A percentile compares a stretch with the other conserved stretches of the same genome.
phyloP scores from a whole-genome alignment of 2,888 invertebrate genomes.

The Lottia scabra region DNA sequence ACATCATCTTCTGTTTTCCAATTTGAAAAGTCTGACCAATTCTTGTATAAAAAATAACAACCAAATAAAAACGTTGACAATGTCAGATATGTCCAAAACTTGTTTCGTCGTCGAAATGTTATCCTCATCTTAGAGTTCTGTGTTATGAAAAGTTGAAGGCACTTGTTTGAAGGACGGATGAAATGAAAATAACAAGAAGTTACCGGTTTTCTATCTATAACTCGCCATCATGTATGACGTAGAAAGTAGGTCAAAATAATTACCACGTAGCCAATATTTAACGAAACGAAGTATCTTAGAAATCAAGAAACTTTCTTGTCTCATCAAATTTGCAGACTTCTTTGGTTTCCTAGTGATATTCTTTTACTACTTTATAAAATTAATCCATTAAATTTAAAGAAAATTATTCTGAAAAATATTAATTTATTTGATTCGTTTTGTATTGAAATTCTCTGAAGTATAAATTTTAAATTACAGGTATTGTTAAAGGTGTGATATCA shows the following conservation, averaged over 20 bases:
- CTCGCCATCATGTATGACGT: neutral
- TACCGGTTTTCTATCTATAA: neutral
- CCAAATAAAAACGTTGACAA: neutral
- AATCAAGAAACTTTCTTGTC: neutral
- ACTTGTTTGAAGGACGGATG: neutral
- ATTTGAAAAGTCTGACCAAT: neutral
- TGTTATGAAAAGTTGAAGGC: too few species aligned
- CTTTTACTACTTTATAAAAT: too few species aligned
- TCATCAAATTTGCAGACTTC: too few species aligned
- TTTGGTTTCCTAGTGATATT: too few species aligned
- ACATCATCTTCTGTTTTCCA: constrained; percentile 6
- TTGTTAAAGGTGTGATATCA: neutral
- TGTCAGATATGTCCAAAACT: neutral
- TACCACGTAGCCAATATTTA: neutral
- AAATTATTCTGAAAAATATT: neutral
- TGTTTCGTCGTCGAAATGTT: neutral
- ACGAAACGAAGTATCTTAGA: neutral
- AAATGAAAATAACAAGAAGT: neutral
- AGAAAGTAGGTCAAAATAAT: neutral
- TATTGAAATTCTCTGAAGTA: neutral
- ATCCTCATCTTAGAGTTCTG: neutral
- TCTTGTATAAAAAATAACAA: neutral
- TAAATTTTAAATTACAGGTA: neutral
- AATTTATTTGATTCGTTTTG: neutral
- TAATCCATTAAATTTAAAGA: neutral